Evolutionary conservation across 2,113 vertebrate genomes (phyloP).

Genomic region (Zootoca vivipara): DNA sequence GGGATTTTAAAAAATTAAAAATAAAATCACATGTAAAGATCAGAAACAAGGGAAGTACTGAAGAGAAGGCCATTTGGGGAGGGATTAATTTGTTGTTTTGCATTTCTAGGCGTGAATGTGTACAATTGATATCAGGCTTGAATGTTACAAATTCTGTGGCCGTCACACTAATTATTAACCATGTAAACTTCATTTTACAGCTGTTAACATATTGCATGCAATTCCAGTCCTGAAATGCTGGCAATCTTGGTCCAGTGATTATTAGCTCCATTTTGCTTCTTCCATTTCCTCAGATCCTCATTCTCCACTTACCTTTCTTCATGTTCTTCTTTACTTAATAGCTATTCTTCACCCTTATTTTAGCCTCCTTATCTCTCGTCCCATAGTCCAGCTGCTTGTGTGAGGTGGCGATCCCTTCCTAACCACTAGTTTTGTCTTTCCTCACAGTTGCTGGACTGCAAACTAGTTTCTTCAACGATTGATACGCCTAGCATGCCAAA

Average conservation of each 20-base stretch:
- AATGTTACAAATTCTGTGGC: background rate
- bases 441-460: background rate
- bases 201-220: background rate
- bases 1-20: background rate
- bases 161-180: background rate
- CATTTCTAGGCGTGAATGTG: background rate
- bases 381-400: background rate
- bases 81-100: background rate
- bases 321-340: background rate
- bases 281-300: background rate
- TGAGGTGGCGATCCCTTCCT: background rate
- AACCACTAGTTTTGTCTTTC: background rate
- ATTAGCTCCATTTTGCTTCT: background rate
- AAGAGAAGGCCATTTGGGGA: background rate
- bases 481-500: background rate
- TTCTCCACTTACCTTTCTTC: background rate
- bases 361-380: background rate
- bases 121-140: background rate
- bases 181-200: background rate
- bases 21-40: background rate
- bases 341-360: background rate
- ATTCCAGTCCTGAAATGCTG: background rate
- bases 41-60: background rate
- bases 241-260: background rate
- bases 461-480: background rate